phyloP scores from a whole-genome alignment of 2,113 vertebrate genomes.

The Chelonoidis abingdonii region DNA sequence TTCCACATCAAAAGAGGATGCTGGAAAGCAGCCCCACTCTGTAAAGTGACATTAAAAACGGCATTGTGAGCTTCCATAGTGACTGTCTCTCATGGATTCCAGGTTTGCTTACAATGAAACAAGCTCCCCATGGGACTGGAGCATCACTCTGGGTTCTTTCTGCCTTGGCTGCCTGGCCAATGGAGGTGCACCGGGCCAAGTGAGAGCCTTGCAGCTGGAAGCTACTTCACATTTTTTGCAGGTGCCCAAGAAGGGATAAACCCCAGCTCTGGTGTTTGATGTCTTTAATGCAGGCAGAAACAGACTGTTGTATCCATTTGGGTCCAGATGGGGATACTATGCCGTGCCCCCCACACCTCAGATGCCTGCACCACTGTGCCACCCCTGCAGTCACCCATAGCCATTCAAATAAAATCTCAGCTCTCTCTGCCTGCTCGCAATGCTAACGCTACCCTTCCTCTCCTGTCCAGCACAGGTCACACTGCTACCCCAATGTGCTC shows the following conservation, averaged over 20 bases:
- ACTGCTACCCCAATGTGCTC: not conserved
- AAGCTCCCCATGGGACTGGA: not conserved
- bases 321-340: not conserved
- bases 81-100: not conserved
- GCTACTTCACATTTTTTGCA: not conserved
- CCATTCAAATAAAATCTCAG: not conserved
- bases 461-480: not conserved
- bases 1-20: fast-evolving
- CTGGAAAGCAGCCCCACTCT: not conserved
- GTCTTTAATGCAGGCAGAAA: not conserved
- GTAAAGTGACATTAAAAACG: not conserved
- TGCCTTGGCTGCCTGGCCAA: not conserved
- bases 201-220: too few relatives aligned
- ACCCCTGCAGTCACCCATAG: not conserved
- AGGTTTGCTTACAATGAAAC: not conserved
- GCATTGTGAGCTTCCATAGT: not conserved
- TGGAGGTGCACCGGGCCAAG: not conserved
- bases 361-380: not conserved
- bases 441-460: not conserved
- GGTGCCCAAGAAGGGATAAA: not conserved
- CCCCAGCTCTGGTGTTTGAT: not conserved
- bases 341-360: not conserved
- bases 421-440: not conserved
- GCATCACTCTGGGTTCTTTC: not conserved
- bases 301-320: not conserved